phyloP scores from a whole-genome alignment of 1,140 invertebrate species.

The Aricia agestis region DNA sequence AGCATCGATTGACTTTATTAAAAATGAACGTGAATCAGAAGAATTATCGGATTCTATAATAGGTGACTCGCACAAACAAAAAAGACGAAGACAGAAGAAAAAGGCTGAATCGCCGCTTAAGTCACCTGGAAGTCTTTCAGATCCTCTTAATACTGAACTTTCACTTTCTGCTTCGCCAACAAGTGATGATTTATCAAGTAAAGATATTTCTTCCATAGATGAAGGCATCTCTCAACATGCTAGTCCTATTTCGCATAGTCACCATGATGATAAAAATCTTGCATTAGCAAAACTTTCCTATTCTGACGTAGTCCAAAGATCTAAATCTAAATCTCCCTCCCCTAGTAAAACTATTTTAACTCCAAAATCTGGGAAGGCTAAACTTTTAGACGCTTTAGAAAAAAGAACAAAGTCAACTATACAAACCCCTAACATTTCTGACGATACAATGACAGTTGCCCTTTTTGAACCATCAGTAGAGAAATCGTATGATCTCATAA shows the following conservation, averaged over 20 bases:
- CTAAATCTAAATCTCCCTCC: conserved; percentile 70
- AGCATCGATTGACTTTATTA: conserved; percentile 53
- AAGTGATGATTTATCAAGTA: conserved; percentile 62
- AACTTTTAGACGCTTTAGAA: conserved; percentile 53
- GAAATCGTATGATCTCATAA: conserved; percentile 65
- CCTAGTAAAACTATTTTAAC: conserved; percentile 49
- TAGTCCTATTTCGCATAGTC: conserved; percentile 37
- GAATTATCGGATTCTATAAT: conserved; percentile 43
- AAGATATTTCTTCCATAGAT: conserved; percentile 66
- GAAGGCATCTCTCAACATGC: conserved; percentile 66
- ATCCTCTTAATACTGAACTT: conserved; percentile 71
- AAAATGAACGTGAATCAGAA: conserved; percentile 48
- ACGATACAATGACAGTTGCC: conserved; percentile 56
- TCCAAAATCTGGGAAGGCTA: conserved; percentile 53
- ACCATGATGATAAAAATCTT: conserved; percentile 30
- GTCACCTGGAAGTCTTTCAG: conserved; percentile 69
- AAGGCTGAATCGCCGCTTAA: conserved; percentile 53
- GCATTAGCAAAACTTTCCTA: conserved; percentile 56
- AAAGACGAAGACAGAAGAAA: conserved; percentile 65
- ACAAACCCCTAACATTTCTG: conserved; percentile 41
- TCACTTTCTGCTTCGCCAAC: conserved; percentile 65
- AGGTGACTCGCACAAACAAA: conserved; percentile 61
- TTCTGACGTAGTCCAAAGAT: conserved; percentile 71
- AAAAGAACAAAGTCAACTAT: conserved; percentile 57
- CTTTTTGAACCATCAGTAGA: conserved; percentile 67